These are phyloP conservation scores for Phrynocephalus vlangalii DNA, from an alignment of 2,797 vertebrate species.

Conservation along the genomic window DNA sequence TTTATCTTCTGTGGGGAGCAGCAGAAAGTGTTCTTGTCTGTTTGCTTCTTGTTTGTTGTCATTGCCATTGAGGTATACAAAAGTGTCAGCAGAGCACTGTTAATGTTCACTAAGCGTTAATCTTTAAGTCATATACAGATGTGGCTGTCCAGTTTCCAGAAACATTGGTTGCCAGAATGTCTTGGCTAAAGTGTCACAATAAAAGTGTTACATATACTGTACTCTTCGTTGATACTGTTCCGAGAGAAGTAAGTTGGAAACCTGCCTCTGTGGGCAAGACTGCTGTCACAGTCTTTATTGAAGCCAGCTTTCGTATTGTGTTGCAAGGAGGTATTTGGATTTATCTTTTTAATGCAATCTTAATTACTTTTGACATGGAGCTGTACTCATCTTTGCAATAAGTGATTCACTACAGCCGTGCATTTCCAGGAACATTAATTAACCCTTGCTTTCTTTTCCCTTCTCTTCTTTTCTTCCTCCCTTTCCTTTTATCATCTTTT, in stretches of 20 bases:
- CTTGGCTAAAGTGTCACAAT: neutral
- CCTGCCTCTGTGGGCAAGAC: neutral
- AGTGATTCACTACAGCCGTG: neutral
- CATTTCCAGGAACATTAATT: neutral
- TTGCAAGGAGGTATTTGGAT: neutral
- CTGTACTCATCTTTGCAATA: neutral
- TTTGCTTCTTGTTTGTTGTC: conserved; percentile 34
- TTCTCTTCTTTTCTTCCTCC: neutral
- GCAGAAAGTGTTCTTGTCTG: neutral
- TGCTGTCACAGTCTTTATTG: neutral
- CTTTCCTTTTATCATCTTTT: neutral
- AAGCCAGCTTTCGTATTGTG: neutral
- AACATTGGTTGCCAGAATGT: too few relatives aligned
- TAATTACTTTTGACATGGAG: neutral
- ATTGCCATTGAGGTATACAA: conserved; percentile 10
- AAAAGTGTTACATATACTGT: neutral
- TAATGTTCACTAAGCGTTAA: neutral
- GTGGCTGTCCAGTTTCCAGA: neutral
- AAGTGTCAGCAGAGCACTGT: conserved; percentile 9
- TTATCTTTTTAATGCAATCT: neutral
- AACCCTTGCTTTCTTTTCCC: neutral
- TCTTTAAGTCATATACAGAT: neutral
- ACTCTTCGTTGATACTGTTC: neutral
- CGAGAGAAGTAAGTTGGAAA: neutral
- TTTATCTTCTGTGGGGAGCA: neutral